Percentiles rank a stretch among this genome's conserved stretches.
Conservation (phyloP, 2,888 invertebrate genomes). For the Trachelus tabidus region DNA sequence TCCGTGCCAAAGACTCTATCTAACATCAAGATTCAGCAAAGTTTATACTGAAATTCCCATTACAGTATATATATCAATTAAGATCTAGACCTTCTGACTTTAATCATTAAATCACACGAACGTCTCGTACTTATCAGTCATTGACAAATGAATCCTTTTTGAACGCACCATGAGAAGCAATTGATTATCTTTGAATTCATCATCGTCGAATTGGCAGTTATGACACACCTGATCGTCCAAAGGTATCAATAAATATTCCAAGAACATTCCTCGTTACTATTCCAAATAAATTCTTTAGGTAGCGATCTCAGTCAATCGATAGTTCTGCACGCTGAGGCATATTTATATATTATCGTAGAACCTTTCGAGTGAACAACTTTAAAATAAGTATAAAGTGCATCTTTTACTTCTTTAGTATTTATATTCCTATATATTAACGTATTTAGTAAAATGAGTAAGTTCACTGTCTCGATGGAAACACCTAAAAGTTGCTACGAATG, state of each 20-base stretch:
- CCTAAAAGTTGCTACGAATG: background rate
- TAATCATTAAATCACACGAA: background rate
- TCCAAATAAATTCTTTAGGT: background rate
- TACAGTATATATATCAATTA: background rate
- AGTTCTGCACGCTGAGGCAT: background rate
- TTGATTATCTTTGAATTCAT: background rate
- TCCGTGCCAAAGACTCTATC: background rate
- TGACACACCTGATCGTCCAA: no score
- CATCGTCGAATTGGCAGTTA: background rate
- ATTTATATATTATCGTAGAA: no score
- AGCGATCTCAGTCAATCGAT: background rate
- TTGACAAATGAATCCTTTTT: background rate
- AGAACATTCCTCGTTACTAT: background rate
- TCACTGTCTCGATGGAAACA: background rate
- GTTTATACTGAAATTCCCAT: background rate
- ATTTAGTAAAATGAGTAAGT: background rate
- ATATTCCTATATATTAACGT: background rate
- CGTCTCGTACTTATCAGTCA: background rate
- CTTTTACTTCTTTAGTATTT: background rate
- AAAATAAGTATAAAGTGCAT: background rate
- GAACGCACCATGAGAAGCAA: background rate
- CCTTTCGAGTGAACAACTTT: background rate
- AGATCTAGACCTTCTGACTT: background rate
- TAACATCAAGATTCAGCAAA: background rate
- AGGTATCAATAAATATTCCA: background rate